Conservation (phyloP, 2,797 vertebrate genomes). For the Protonibea diacanthus region DNA sequence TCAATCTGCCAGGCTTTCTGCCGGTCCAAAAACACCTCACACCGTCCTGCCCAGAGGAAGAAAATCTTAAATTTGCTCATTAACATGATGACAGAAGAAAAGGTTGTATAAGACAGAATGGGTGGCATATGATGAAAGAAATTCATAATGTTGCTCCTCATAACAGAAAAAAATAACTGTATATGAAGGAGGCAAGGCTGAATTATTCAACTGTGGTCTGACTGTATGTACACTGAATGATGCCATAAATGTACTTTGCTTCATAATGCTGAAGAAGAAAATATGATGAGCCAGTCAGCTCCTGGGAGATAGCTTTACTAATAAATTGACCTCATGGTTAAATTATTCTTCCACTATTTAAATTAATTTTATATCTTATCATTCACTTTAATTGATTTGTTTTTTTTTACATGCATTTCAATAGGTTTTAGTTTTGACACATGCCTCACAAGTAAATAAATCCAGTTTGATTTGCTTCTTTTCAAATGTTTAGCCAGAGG, state of each 20-base stretch:
- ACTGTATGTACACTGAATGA: constrained; percentile 22
- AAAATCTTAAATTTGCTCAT: constrained; percentile 29
- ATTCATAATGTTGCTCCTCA: constrained; percentile 22
- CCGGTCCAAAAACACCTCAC: constrained; percentile 19
- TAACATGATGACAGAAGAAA: neutral
- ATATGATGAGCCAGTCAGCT: constrained; percentile 14
- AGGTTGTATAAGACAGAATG: constrained; percentile 17
- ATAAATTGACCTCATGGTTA: constrained; percentile 45
- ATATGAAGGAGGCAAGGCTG: neutral
- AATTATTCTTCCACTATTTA: neutral
- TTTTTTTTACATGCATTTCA: too few relatives aligned
- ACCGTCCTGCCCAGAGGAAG: constrained; percentile 14
- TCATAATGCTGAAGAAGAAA: constrained; percentile 30
- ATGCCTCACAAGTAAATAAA: neutral
- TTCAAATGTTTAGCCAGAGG: neutral
- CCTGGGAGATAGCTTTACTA: constrained; percentile 48
- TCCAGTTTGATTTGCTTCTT: neutral
- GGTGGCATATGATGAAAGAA: neutral
- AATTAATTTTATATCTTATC: neutral
- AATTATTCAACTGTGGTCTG: constrained; percentile 22
- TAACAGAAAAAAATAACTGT: neutral
- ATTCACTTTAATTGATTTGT: too few relatives aligned
- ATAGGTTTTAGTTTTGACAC: neutral
- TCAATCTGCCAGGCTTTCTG: constrained; percentile 8
- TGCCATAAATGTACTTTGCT: constrained; percentile 40